Conservation (phyloP, 2,797 vertebrate species). For the Megaceryle alcyon region DNA sequence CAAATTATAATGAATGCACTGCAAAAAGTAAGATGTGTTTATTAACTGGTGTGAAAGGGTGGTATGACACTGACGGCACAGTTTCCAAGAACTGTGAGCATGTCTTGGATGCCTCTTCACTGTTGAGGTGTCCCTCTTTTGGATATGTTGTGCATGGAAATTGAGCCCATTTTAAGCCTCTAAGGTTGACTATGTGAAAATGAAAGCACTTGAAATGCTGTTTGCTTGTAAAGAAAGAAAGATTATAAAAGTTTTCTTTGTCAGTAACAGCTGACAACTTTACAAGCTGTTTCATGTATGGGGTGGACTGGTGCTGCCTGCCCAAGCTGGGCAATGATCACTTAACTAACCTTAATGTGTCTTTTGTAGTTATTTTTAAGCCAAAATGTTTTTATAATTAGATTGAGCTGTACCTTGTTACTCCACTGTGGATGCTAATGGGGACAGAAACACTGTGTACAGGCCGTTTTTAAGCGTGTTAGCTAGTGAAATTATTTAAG, state of each 20-base stretch:
- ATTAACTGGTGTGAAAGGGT: neutral
- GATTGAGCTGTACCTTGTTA: neutral
- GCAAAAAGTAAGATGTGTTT: neutral
- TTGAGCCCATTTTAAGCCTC: neutral
- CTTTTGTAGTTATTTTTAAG: neutral
- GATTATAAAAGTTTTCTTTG: neutral
- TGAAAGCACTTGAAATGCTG: neutral
- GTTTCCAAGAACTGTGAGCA: neutral
- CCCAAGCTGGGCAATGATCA: neutral
- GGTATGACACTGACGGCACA: neutral
- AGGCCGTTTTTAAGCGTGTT: neutral
- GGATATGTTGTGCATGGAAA: neutral
- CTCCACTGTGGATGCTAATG: neutral
- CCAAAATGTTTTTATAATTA: neutral
- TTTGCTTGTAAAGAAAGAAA: neutral
- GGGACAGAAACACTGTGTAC: neutral
- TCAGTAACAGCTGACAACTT: neutral
- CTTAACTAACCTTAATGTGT: neutral
- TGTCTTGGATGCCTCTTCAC: neutral
- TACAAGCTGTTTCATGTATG: neutral
- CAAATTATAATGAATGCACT: neutral
- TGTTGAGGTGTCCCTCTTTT: neutral
- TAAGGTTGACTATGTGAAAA: neutral
- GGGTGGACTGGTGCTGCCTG: neutral
- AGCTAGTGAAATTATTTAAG: slow-evolving; percentile 45